Evolutionary conservation across 2,113 vertebrate genomes (phyloP), one percentile per base, ranked within the genome.

Genomic region (Odocoileus hemionus): DNA sequence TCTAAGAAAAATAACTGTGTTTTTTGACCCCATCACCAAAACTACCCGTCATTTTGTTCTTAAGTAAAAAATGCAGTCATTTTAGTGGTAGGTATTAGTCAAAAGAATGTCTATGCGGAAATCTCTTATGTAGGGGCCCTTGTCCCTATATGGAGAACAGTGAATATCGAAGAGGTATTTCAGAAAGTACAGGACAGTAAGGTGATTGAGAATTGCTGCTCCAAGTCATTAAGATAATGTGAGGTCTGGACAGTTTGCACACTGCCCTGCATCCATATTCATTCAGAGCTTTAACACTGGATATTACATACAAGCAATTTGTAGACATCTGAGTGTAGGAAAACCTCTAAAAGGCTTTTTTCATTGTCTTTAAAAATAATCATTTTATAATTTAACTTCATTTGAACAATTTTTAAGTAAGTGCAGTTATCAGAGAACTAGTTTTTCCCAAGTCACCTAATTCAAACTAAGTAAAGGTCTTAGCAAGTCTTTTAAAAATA

Each of bases 311-410:
- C 16, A 82, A 97, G 92, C 58, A 17, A 97, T 96, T 96, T 97
- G 39, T 74, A 95, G 87, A 61, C 7, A 92, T 86, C 13, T 86
- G 45, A 60, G n/a, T 60, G 25, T 79, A 95, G 16, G 82, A 50
- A 94, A 94, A 43, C 5, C 86, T 97, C 95, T 98, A 78, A 97
- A 98, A 94, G 70, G 11, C 2, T 91, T 94, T 93, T 95, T 95
- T 90, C 93, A 76, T 92, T 97, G 60, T 70, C 79, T 95, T 93
- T 94, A 89, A 97, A 97, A 97, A 54, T 67, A 97, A 50, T 90
- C 70, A 97, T 85, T 97, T 97, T 28, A 97, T 97, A 96, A 86
- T 70, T 94, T 87, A 97, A 95, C 79, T 97, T 98, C 89, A 97
- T 97, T 94, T 94, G 79, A 96, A 94, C 93, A 96, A 97, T 45